Base-by-base conservation (phyloP, 2,888 invertebrate species). In the Carpatolechia fugitivella region DNA sequence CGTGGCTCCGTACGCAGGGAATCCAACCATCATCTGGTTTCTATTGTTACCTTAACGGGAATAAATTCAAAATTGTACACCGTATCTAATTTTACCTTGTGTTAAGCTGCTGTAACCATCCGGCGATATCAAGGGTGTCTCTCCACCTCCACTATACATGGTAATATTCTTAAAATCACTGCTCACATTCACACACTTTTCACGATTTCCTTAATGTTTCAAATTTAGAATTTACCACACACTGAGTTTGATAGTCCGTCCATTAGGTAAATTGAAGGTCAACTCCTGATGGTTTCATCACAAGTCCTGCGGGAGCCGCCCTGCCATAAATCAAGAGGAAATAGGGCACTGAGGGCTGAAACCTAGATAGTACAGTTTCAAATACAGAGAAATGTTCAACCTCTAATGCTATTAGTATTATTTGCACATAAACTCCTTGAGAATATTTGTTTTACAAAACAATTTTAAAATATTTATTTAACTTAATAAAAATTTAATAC, bases 61-160 rank as follows among this genome's bases (percentile, higher is more conserved):
- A n/a, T n/a, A n/a, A n/a, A n/a, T n/a, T n/a, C n/a, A n/a, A n/a
- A n/a, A n/a, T n/a, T n/a, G n/a, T n/a, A n/a, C n/a, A n/a, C n/a
- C 13, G 4, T n/a, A 36, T 11, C 5, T 13, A 36, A 36, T n/a
- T 7, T 18, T 40, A 41, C 40, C 40, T 41, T 41, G 40, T 18
- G 40, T 18, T 18, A 41, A 20, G 18, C 77, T 80, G 76, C 83
- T 82, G 72, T 90, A 90, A 1, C 90, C 90, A 76, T 90, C 90
- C 0, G 90, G 90, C 1, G 86, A 83, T 82, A 90, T 86, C 59
- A 90, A 66, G 6, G 90, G 90, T 0, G 90, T 90, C 11, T 78
- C 82, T 0, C 88, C 86, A 36, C 75, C 24, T 24, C 24, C 76
- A 63, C 75, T 80, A 49, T 72, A 86, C 87, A 88, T 86, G 35